Percentiles rank a stretch among this genome's conserved stretches.
These are phyloP conservation scores for Bolborhynchus lineola DNA, from an alignment of 2,113 vertebrate genomes.

Conservation along the genomic window DNA sequence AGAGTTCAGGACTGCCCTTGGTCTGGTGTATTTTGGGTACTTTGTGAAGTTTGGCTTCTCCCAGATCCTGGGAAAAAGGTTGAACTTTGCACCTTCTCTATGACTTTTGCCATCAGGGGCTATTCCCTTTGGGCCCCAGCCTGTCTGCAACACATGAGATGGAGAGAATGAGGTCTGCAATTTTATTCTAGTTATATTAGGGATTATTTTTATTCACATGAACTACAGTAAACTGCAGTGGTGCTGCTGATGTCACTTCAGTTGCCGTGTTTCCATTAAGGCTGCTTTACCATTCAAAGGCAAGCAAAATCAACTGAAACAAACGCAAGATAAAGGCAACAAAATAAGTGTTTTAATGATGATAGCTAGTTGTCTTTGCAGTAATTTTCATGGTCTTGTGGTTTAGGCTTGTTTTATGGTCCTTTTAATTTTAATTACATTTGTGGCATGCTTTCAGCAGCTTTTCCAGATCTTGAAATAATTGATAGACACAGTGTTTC, in stretches of 20 bases:
- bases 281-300: neutral
- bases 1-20: neutral
- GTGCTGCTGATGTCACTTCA: neutral
- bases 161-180: neutral
- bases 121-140: neutral
- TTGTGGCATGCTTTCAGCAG: neutral
- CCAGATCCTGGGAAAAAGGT: neutral
- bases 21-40: neutral
- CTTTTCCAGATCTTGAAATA: neutral
- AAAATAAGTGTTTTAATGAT: neutral
- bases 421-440: neutral
- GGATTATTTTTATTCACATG: neutral
- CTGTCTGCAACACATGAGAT: neutral
- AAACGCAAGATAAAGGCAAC: neutral
- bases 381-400: neutral
- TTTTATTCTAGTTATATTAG: neutral
- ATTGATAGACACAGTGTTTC: neutral
- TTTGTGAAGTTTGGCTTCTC: neutral
- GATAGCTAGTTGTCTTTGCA: neutral
- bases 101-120: neutral
- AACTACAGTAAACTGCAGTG: neutral
- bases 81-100: neutral
- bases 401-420: neutral
- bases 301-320: neutral
- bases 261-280: neutral